phyloP scores from a whole-genome alignment of 2,888 invertebrate genomes.

The Rosalia funebris region DNA sequence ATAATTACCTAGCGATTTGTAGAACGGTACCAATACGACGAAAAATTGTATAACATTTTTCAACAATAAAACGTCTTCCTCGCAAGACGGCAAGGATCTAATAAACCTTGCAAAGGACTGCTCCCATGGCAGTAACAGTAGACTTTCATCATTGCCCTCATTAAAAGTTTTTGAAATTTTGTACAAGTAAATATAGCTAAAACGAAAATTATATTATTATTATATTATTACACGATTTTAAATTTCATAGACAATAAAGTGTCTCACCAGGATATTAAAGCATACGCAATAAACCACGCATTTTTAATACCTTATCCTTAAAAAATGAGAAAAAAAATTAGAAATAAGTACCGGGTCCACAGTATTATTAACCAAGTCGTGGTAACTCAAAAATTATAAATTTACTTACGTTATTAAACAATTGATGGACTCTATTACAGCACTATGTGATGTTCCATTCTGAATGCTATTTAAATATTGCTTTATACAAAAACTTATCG shows the following conservation, averaged over 20 bases:
- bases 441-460: constrained; percentile 72
- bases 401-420: constrained; percentile 68
- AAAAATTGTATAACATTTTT: constrained; percentile 63
- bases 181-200: constrained; percentile 49
- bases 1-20: constrained; percentile 50
- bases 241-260: too few species aligned
- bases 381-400: neutral
- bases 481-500: constrained; percentile 66
- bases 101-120: constrained; percentile 71
- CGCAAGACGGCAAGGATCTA: constrained; percentile 71
- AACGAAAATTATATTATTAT: constrained; percentile 26
- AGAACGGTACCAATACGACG: constrained; percentile 51
- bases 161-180: constrained; percentile 35
- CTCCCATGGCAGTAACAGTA: constrained; percentile 70
- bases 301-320: too few species aligned
- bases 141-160: constrained; percentile 35
- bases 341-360: too few species aligned
- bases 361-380: too few species aligned
- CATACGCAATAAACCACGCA: too few species aligned
- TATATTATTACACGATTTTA: too few species aligned
- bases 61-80: constrained; percentile 72
- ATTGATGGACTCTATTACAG: constrained; percentile 68
- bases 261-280: too few species aligned
- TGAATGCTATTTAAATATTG: constrained; percentile 70
- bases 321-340: too few species aligned